These are phyloP conservation scores for Hirtodrosophila duncani DNA, from an alignment of 2,888 invertebrate genomes.

Conservation along the genomic window DNA sequence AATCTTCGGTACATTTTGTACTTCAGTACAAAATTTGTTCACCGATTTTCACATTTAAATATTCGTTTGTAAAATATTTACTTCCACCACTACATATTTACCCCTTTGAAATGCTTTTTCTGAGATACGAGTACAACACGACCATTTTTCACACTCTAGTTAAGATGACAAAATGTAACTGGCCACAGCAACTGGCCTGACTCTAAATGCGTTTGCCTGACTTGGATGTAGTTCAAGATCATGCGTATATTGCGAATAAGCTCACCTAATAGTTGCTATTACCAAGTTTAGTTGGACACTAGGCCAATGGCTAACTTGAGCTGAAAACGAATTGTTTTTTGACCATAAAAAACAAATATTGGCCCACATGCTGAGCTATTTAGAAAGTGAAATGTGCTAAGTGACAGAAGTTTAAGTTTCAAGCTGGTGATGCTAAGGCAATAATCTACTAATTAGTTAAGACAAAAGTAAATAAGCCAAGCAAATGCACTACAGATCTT, in stretches of 20 bases:
- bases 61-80: no score
- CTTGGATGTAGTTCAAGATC: constrained; percentile 58
- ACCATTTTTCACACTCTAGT: constrained; percentile 65
- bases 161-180: constrained; percentile 41
- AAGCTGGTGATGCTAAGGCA: constrained; percentile 31
- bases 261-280: constrained; percentile 25
- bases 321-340: constrained; percentile 22
- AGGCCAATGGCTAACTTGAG: constrained; percentile 18
- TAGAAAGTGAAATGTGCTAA: constrained; percentile 56
- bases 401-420: constrained; percentile 10
- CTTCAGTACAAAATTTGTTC: no score
- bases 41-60: no score
- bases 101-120: no score
- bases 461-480: background rate
- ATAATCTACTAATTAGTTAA: constrained; percentile 45
- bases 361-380: constrained; percentile 46
- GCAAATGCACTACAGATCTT: no score
- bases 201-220: constrained; percentile 23
- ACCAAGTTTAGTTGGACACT: constrained; percentile 32
- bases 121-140: no score
- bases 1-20: no score
- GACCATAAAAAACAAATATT: constrained; percentile 17
- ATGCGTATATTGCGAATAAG: constrained; percentile 30
- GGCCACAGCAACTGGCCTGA: constrained; percentile 11
- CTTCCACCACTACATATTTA: no score